phyloP scores from a whole-genome alignment of 2,797 vertebrate species.

The Poecile montanus region DNA sequence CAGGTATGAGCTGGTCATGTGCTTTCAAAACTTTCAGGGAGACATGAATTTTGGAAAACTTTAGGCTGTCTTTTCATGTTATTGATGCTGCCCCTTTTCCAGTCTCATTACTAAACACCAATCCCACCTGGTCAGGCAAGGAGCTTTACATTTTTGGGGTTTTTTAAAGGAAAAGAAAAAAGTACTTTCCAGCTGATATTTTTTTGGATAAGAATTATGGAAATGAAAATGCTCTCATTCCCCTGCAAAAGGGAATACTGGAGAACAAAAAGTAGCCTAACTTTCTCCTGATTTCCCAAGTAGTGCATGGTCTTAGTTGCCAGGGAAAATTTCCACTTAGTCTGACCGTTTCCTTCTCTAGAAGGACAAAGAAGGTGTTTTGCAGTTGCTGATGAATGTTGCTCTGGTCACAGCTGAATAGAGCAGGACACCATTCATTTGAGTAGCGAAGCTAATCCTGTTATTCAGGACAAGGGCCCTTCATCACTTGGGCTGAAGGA shows the following conservation, averaged over 20 bases:
- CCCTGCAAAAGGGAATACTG: background rate
- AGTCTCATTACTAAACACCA: background rate
- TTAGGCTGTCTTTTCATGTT: background rate
- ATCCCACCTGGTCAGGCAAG: background rate
- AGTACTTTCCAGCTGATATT: background rate
- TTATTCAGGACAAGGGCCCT: slow-evolving; percentile 22
- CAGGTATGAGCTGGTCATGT: background rate
- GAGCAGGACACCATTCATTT: slow-evolving; percentile 21
- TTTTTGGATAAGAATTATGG: background rate
- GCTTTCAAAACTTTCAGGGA: background rate
- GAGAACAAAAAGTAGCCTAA: background rate
- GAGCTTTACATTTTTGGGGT: background rate
- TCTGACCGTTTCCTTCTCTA: background rate
- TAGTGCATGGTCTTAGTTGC: background rate
- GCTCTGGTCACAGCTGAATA: slow-evolving; percentile 31
- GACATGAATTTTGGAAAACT: background rate
- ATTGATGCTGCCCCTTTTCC: background rate
- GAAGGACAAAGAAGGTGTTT: slow-evolving; percentile 58
- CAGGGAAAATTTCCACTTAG: slow-evolving; percentile 1
- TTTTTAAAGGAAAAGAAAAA: background rate
- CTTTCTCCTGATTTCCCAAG: background rate
- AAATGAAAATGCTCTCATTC: background rate
- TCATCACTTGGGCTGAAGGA: slow-evolving; percentile 9
- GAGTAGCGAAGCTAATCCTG: slow-evolving; percentile 40
- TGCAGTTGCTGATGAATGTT: slow-evolving; percentile 47